A percentile compares a stretch with the other conserved stretches of the same genome.
Conservation (phyloP, 2,888 invertebrate species). For the Calliscelio sp. region DNA sequence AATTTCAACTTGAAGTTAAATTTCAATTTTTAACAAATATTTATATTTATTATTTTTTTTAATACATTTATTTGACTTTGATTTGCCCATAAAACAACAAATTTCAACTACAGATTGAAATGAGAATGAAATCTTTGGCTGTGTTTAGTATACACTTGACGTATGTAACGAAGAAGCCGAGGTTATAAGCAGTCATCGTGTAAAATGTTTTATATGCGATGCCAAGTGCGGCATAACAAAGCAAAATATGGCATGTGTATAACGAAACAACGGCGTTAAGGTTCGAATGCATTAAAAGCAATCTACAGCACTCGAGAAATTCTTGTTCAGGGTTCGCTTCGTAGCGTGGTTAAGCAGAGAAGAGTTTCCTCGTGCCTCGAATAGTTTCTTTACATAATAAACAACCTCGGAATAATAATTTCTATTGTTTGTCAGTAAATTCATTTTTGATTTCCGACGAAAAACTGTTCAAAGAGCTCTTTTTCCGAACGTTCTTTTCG, state of each 20-base stretch:
- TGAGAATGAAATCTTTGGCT: neutral
- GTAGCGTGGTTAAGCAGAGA: conserved; percentile 36
- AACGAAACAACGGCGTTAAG: conserved; percentile 56
- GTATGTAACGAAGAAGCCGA: neutral
- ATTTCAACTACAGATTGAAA: too few species aligned
- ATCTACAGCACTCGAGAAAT: conserved; percentile 64
- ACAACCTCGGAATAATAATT: conserved; percentile 35
- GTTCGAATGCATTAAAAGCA: conserved; percentile 67
- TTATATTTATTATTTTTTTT: too few species aligned
- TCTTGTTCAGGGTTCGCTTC: conserved; percentile 56
- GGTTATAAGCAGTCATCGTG: conserved; percentile 34
- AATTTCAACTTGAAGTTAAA: too few species aligned
- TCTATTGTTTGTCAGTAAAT: conserved; percentile 20
- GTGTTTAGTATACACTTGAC: neutral
- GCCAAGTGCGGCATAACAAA: conserved; percentile 65
- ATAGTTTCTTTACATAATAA: conserved; percentile 58
- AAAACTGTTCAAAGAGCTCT: neutral
- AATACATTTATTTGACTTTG: too few species aligned
- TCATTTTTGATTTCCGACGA: conserved; percentile 4
- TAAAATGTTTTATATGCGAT: conserved; percentile 51
- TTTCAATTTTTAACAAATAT: too few species aligned
- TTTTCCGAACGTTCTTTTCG: neutral
- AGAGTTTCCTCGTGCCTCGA: conserved; percentile 62
- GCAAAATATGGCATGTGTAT: conserved; percentile 60
- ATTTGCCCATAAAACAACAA: too few species aligned